Evolutionary conservation across 2,888 invertebrate genomes (phyloP).

Genomic region (Pimpla rufipes): DNA sequence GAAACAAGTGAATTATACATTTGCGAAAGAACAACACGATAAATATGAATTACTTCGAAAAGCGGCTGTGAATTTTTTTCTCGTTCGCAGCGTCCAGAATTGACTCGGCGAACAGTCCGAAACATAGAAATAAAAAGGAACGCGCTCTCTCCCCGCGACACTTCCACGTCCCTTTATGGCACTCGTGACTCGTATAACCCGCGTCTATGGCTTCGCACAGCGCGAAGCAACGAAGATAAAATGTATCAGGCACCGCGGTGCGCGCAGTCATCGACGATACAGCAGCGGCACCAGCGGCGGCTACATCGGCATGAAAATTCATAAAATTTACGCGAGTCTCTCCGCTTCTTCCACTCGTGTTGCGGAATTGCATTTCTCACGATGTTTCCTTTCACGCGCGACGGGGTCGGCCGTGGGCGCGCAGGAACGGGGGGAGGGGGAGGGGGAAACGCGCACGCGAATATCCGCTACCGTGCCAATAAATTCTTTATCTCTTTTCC

Average conservation of each 20-base stretch:
- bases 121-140: neutral
- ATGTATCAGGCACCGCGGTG: neutral
- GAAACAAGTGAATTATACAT: neutral
- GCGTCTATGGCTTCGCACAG: neutral
- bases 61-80: neutral
- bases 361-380: constrained; percentile 47
- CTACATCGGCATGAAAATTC: constrained; percentile 37
- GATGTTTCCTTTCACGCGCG: constrained; percentile 23
- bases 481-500: constrained; percentile 58
- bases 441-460: neutral
- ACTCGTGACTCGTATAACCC: neutral
- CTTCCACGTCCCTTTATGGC: neutral
- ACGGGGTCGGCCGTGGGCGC: neutral
- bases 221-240: neutral
- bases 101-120: neutral
- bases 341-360: neutral
- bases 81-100: neutral
- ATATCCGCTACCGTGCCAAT: constrained; percentile 45
- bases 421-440: too few relatives aligned
- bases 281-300: neutral
- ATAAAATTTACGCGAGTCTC: constrained; percentile 33
- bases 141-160: neutral
- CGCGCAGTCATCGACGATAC: neutral
- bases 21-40: neutral
- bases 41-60: neutral